These are phyloP conservation scores for Gonatopus flavifemur DNA, from an alignment of 1,140 invertebrate genomes.

Conservation along the genomic window DNA sequence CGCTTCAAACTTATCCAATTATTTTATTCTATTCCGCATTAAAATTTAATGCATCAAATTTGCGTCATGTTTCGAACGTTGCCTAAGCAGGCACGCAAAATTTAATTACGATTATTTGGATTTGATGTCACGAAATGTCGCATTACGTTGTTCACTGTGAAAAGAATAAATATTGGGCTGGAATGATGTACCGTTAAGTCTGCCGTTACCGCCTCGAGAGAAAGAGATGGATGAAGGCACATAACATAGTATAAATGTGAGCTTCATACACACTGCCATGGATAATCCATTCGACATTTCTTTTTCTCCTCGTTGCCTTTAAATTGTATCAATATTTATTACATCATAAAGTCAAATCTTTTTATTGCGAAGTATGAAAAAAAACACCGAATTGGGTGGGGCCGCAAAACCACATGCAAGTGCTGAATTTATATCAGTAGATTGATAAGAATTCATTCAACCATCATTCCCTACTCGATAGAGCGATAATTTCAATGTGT, in stretches of 20 bases:
- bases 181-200: constrained; percentile 54
- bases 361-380: too few species aligned
- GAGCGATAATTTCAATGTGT: too few species aligned
- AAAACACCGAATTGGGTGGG: too few species aligned
- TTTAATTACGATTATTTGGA: too few species aligned
- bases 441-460: too few species aligned
- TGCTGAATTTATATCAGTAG: too few species aligned
- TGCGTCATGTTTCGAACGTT: too few species aligned
- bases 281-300: constrained; percentile 27
- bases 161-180: constrained; percentile 56
- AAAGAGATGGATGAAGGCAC: constrained; percentile 12
- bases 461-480: too few species aligned
- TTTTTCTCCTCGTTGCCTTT: constrained; percentile 18
- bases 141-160: constrained; percentile 21
- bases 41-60: too few species aligned
- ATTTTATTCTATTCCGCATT: too few species aligned
- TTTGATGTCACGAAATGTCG: constrained; percentile 21
- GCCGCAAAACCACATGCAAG: too few species aligned
- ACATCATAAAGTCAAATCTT: constrained; percentile 7
- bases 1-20: too few species aligned
- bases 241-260: constrained; percentile 24
- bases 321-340: constrained; percentile 7
- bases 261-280: constrained; percentile 22
- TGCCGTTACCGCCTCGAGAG: constrained; percentile 57
- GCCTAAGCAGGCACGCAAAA: background rate